Percentiles rank a stretch among this genome's conserved stretches.
Conservation (phyloP, 2,888 invertebrate genomes). For the Poecilus cupreus region DNA sequence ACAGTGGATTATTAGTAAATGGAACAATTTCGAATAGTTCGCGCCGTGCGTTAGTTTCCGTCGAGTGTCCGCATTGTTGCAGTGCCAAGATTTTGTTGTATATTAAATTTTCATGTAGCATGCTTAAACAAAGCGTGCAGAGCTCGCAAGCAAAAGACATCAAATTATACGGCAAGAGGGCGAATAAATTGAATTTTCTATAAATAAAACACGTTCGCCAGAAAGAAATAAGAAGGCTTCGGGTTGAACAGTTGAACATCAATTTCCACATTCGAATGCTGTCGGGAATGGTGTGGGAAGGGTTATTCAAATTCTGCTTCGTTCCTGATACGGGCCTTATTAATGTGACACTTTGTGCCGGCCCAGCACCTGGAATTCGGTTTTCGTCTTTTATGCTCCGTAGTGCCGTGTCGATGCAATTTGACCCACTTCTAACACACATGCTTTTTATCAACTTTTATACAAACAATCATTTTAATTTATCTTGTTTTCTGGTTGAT, state of each 20-base stretch:
- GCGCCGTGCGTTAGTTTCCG: no score
- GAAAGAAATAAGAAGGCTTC: background rate
- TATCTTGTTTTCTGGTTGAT: background rate
- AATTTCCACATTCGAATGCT: background rate
- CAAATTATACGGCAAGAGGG: conserved; percentile 26
- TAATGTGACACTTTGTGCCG: conserved; percentile 30
- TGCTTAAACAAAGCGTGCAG: background rate
- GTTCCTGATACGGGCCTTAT: conserved; percentile 38
- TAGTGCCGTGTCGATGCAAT: background rate
- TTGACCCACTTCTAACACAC: background rate
- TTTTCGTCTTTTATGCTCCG: background rate
- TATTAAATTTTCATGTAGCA: conserved; percentile 34
- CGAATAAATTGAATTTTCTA: conserved; percentile 37
- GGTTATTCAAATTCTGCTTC: conserved; percentile 24
- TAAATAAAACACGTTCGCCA: conserved; percentile 1
- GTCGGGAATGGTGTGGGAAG: background rate
- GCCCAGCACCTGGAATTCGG: background rate
- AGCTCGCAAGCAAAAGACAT: conserved; percentile 6
- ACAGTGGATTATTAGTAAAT: no score
- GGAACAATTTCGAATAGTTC: no score
- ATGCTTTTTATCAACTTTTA: background rate
- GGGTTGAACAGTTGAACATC: background rate
- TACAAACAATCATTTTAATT: no score
- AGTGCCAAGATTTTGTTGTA: conserved; percentile 1
- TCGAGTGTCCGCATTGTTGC: no score